Percentiles rank a stretch among this genome's conserved stretches.
Conservation (phyloP, 1,140 invertebrate species). For the Trichonephila clavata region DNA sequence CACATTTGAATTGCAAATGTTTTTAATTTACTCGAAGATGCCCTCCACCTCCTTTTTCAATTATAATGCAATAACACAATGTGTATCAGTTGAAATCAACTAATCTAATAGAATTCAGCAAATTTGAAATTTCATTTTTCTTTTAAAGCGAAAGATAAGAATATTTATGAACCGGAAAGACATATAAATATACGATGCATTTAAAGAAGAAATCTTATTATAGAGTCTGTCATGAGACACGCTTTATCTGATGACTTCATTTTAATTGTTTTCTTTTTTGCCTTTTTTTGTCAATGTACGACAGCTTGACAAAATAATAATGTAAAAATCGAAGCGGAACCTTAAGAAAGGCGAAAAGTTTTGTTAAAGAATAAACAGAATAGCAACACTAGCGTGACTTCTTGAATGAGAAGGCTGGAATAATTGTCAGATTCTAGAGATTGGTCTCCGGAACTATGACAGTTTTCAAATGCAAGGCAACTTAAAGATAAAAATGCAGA, state of each 20-base stretch:
- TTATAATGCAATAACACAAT: too few species aligned
- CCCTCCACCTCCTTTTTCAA: too few species aligned
- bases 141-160: background rate
- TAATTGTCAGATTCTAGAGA: background rate
- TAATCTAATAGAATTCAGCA: too few species aligned
- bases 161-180: background rate
- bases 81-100: background rate
- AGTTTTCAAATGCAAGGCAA: background rate
- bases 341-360: background rate
- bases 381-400: background rate
- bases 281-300: background rate
- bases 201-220: background rate
- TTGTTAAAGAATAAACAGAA: slow-evolving; percentile 21
- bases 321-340: background rate
- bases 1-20: too few species aligned
- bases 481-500: slow-evolving; percentile 13
- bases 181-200: background rate
- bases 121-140: too few species aligned
- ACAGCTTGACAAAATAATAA: background rate
- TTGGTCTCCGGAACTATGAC: background rate
- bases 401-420: background rate
- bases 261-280: background rate
- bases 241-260: background rate
- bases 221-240: background rate
- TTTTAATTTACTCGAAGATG: too few species aligned